These are phyloP conservation scores for Phoenicopterus ruber DNA, from an alignment of 2,113 vertebrate genomes.

Conservation along the genomic window DNA sequence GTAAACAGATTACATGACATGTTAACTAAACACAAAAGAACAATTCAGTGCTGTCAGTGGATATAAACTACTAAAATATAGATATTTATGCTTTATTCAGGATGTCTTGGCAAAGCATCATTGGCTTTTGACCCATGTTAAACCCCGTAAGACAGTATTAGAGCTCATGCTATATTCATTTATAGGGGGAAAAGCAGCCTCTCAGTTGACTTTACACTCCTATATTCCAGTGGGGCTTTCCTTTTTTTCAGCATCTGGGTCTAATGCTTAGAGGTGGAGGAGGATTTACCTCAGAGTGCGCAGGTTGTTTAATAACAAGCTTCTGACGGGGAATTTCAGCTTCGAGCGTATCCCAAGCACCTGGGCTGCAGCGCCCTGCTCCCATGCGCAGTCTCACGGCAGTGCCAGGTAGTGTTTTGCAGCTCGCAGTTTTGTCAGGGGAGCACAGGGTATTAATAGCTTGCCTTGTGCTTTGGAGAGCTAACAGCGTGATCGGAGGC, in stretches of 20 bases:
- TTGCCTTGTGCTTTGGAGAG: background rate
- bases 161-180: background rate
- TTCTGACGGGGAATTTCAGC: slow-evolving; percentile 25
- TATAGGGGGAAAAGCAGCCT: background rate
- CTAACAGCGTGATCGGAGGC: background rate
- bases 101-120: background rate
- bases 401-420: background rate
- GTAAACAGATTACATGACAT: background rate
- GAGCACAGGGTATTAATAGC: background rate
- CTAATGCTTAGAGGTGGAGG: background rate
- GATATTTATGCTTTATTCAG: background rate
- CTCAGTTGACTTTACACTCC: background rate
- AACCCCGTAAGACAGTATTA: background rate
- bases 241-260: background rate
- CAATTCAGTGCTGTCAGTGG: background rate
- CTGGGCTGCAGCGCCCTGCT: background rate
- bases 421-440: background rate
- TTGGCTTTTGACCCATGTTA: background rate
- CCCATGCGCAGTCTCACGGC: background rate
- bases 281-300: background rate
- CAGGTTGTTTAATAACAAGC: background rate
- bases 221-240: background rate
- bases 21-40: background rate
- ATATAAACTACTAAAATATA: background rate
- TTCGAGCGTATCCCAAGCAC: background rate